phyloP scores from a whole-genome alignment of 2,888 invertebrate genomes.

The Falcaria lacertinaria region DNA sequence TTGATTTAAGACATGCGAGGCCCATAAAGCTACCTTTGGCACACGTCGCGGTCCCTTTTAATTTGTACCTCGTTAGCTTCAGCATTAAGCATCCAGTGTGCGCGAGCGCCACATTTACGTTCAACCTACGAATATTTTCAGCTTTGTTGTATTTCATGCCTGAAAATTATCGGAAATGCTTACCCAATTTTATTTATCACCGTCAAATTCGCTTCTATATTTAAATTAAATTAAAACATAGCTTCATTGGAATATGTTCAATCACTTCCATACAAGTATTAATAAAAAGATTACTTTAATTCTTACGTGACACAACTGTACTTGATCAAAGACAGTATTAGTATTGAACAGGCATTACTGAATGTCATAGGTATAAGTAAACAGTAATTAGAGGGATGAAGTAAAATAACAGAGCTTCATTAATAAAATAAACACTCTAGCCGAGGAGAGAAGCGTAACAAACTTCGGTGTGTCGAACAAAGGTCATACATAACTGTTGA shows the following conservation, averaged over 20 bases:
- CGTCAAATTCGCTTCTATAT: not conserved
- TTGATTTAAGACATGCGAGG: constrained; percentile 79
- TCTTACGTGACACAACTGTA: too few species aligned
- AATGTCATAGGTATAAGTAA: constrained; percentile 23
- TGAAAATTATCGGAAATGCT: constrained; percentile 27
- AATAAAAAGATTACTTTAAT: too few species aligned
- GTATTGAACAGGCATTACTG: constrained; percentile 1
- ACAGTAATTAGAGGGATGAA: constrained; percentile 44
- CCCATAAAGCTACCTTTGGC: constrained; percentile 78
- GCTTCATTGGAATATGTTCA: too few species aligned
- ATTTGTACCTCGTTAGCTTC: constrained; percentile 78
- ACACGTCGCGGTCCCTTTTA: constrained; percentile 75
- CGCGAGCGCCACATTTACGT: constrained; percentile 51
- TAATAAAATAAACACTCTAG: constrained; percentile 64
- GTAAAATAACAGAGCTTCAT: constrained; percentile 62
- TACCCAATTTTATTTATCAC: constrained; percentile 36
- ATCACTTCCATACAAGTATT: too few species aligned
- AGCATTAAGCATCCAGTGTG: constrained; percentile 54
- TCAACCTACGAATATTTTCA: constrained; percentile 34
- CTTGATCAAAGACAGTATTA: constrained; percentile 2
- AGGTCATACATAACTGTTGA: constrained; percentile 64
- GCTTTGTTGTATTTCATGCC: constrained; percentile 39
- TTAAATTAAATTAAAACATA: too few species aligned
- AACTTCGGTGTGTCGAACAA: constrained; percentile 72
- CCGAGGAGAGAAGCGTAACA: constrained; percentile 53